Conservation (phyloP, 2,888 invertebrate species). For the Hybos culiciformis region DNA sequence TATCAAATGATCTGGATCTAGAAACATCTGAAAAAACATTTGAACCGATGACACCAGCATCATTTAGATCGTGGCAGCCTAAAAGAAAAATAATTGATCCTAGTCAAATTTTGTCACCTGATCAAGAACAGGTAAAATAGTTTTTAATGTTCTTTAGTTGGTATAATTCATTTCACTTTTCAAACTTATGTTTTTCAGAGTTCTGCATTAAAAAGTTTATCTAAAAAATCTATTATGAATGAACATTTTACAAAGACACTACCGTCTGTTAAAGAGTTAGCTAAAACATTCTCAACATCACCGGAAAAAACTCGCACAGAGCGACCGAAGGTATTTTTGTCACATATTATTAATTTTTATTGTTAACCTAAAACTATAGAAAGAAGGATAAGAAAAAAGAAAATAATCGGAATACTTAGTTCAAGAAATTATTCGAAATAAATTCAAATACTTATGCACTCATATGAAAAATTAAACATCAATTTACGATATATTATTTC, state of each 20-base stretch:
- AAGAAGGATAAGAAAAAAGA: no score
- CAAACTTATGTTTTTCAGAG: no score
- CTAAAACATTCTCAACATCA: constrained; percentile 45
- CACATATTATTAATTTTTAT: no score
- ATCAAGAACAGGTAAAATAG: constrained; percentile 14
- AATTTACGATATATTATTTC: no score
- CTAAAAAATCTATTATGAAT: no score
- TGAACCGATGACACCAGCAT: constrained; percentile 24
- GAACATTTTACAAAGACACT: constrained; percentile 39
- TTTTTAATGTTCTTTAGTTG: constrained; percentile 25
- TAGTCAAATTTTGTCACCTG: constrained; percentile 27
- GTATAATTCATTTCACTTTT: no score
- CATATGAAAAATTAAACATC: no score
- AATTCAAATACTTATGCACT: no score
- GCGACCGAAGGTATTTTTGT: background rate
- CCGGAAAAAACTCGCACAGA: constrained; percentile 12
- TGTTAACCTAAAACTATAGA: no score
- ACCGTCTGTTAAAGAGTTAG: constrained; percentile 59
- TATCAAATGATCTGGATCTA: constrained; percentile 12
- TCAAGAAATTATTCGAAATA: no score
- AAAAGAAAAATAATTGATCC: constrained; percentile 31
- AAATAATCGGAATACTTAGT: no score
- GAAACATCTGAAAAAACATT: constrained; percentile 16
- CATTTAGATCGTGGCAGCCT: constrained; percentile 31
- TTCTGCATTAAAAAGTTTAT: no score